Conservation (phyloP, 2,797 vertebrate species). For the Typhlichthys subterraneus region DNA sequence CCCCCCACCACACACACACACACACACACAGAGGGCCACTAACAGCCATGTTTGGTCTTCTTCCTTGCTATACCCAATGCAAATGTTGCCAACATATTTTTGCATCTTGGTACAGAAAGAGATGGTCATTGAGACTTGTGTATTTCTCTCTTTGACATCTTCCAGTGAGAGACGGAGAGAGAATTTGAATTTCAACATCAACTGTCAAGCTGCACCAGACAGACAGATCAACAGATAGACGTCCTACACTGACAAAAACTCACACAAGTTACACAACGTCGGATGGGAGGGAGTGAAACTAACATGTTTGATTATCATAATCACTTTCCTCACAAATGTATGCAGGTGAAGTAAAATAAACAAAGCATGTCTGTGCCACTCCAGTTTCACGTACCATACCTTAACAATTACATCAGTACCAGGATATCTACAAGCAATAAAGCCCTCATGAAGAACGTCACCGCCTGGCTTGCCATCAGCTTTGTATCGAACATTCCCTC, state of each 20-base stretch:
- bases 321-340: slow-evolving; percentile 2
- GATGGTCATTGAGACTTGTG: neutral
- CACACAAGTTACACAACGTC: neutral
- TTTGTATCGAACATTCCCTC: slow-evolving; percentile 17
- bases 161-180: slow-evolving; percentile 18
- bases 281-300: neutral
- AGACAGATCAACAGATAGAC: too few species aligned
- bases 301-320: neutral
- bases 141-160: too few species aligned
- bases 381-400: slow-evolving; percentile 6
- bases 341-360: slow-evolving; percentile 1
- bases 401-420: slow-evolving; percentile 30
- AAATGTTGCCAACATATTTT: slow-evolving; percentile 26
- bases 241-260: too few species aligned
- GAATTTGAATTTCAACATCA: too few species aligned
- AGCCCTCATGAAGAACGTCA: slow-evolving; percentile 28
- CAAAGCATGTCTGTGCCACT: neutral
- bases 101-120: slow-evolving; percentile 12
- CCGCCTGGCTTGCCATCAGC: neutral
- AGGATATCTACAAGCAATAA: slow-evolving; percentile 24
- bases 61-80: slow-evolving; percentile 16
- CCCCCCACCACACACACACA: slow-evolving; percentile 22
- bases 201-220: too few species aligned
- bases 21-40: slow-evolving; percentile 8
- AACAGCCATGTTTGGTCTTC: neutral